phyloP scores from a whole-genome alignment of 2,113 vertebrate genomes.

The Dolichallabes microphthalmus region DNA sequence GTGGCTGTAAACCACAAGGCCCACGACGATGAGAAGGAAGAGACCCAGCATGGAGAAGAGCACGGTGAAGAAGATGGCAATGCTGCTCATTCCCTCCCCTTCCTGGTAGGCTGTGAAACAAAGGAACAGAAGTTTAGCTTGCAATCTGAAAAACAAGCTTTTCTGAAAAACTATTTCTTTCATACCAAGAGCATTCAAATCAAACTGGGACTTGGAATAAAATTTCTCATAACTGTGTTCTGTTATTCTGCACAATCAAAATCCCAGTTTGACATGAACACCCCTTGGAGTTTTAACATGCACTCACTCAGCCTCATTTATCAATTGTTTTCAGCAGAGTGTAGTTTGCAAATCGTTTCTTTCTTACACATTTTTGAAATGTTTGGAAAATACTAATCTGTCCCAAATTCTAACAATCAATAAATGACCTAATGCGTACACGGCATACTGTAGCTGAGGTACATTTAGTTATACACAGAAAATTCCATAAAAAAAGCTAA shows the following conservation, averaged over 20 bases:
- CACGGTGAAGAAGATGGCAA: slow-evolving; percentile 86
- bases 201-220: no score
- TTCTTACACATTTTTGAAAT: not conserved
- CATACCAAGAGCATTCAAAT: no score
- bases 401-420: not conserved
- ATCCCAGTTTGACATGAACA: no score
- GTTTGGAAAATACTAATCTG: not conserved
- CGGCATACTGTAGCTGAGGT: not conserved
- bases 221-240: no score
- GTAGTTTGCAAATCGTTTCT: not conserved
- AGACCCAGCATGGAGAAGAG: slow-evolving; percentile 89
- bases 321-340: not conserved
- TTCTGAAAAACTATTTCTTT: no score
- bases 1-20: slow-evolving; percentile 87
- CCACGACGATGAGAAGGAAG: slow-evolving; percentile 86
- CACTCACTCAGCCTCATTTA: not conserved
- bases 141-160: not conserved
- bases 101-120: slow-evolving; percentile 63
- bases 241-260: no score
- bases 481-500: not conserved
- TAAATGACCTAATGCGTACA: not conserved
- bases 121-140: not conserved
- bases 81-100: slow-evolving; percentile 78
- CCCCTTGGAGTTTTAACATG: not conserved
- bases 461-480: not conserved